Percentiles rank a stretch among this genome's conserved stretches.
Conservation (phyloP, 2,888 invertebrate genomes). For the Agrotis segetum region DNA sequence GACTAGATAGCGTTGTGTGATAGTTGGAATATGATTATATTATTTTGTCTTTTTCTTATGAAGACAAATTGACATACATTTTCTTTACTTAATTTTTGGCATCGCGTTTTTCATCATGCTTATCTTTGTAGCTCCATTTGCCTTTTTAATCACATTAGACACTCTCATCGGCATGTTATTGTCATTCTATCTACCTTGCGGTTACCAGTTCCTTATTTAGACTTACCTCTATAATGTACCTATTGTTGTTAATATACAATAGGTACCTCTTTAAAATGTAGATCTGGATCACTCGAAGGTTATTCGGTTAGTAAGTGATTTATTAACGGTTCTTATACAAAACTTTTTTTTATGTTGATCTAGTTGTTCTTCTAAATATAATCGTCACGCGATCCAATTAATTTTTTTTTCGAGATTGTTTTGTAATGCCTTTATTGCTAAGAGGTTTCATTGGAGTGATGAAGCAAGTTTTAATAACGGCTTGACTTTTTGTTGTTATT, state of each 20-base stretch:
- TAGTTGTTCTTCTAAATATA: conserved; percentile 31
- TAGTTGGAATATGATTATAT: no score
- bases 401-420: conserved; percentile 1
- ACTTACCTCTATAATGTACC: background rate
- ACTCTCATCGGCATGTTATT: background rate
- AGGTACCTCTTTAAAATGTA: background rate
- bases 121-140: background rate
- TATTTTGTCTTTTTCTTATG: background rate
- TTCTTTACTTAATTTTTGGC: background rate
- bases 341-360: conserved; percentile 5
- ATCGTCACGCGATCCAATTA: conserved; percentile 26
- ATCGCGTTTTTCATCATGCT: background rate
- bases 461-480: background rate
- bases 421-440: conserved; percentile 9
- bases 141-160: background rate
- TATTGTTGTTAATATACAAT: background rate
- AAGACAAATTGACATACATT: background rate
- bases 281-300: conserved; percentile 30
- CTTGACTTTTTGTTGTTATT: background rate
- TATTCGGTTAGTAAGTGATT: background rate
- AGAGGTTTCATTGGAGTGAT: background rate
- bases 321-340: conserved; percentile 1
- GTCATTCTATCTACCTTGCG: background rate
- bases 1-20: no score
- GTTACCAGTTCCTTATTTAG: background rate